A percentile compares a stretch with the other conserved stretches of the same genome.
Evolutionary conservation across 1,140 invertebrate genomes (phyloP).

Genomic region (Brachionus calyciflorus): DNA sequence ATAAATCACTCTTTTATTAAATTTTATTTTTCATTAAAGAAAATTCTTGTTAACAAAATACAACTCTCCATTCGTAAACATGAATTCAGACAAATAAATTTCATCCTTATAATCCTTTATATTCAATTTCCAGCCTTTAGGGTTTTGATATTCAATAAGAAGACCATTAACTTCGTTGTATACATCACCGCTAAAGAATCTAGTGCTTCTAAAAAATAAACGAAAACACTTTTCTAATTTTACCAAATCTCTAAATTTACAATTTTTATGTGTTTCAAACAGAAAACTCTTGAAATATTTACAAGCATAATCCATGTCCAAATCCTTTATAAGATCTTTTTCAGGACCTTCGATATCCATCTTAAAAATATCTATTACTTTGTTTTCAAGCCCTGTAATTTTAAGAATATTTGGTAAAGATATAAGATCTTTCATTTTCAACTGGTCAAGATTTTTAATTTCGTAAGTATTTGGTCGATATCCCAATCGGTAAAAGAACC

Average conservation of each 20-base stretch:
- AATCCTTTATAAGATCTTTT: neutral
- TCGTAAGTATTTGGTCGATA: neutral
- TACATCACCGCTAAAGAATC: neutral
- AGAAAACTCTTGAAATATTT: neutral
- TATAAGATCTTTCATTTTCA: neutral
- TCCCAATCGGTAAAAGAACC: neutral
- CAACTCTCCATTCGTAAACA: neutral
- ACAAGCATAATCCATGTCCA: neutral
- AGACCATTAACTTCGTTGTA: neutral
- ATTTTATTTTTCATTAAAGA: too few species aligned
- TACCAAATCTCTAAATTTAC: neutral
- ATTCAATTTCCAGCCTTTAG: neutral
- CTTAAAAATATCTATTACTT: conserved; percentile 14
- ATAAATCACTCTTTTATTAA: too few species aligned
- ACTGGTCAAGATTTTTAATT: neutral
- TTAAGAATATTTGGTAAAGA: neutral
- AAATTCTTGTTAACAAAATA: conserved; percentile 14
- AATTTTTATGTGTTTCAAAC: neutral
- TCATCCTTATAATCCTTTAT: neutral
- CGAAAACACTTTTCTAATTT: conserved; percentile 6
- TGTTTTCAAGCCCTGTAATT: neutral
- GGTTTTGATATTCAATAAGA: conserved; percentile 7
- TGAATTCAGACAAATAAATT: neutral
- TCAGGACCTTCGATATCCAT: conserved; percentile 21
- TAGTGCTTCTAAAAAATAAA: neutral